Evolutionary conservation across 2,888 invertebrate species (phyloP), one percentile per base, ranked within the genome.

Genomic region (Eilema caniola): DNA sequence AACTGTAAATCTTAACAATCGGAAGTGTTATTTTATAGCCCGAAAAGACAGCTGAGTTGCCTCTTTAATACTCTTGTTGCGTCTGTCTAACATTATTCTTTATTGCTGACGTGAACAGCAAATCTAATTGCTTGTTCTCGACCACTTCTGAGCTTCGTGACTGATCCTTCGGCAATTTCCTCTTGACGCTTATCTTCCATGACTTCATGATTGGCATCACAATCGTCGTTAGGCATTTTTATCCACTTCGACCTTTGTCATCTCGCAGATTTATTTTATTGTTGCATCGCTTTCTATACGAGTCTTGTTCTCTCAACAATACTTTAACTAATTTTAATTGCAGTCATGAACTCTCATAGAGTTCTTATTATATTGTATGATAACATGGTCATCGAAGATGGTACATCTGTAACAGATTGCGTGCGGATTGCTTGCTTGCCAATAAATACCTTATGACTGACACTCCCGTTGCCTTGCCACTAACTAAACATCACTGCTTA

Each of bases 401-500:
- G 65, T 53, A 59, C 68, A 57, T 78, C 67, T 71, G 41, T 78
- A 77, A 82, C 72, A 77, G 72, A 83, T 83, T 82, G 85, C 85
- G 83, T 86, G 85, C 82, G 83, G 87, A 88, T 88, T 91, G 94
- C 93, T 93, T 94, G 95, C 93, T 93, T 95, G 89, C 87, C 85
- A 88, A 87, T 87, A 86, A 84, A 84, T 87, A 77, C 78, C 73
- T 75, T 84, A 83, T 88, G 86, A 93, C 92, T 91, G 88, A 93
- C 92, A 93, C 89, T 88, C 89, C 91, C 84, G 88, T 89, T 92
- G 93, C 93, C 95, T 93, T 95, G 95, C 94, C 95, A 95, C 95
- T 95, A 95, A 95, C 95, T 93, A 88, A 92, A 91, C 85, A 90
- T 89, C 93, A 94, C 93, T 83, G 95, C 95, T 95, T 95, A 88